Evolutionary conservation across 1,140 invertebrate species (phyloP).

Genomic region (Drosophila equinoxialis): DNA sequence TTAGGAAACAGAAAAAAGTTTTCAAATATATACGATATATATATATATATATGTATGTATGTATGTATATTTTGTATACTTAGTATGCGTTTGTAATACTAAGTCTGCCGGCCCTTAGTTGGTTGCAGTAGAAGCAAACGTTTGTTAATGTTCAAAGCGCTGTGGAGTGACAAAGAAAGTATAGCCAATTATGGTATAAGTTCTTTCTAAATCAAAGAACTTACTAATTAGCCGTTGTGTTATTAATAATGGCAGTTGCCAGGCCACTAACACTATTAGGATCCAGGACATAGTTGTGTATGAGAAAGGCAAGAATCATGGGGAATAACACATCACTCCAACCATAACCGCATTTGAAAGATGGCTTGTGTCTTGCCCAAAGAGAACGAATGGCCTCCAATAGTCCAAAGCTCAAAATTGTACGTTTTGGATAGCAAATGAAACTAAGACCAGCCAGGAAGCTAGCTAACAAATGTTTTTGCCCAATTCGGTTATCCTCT

Average conservation of each 20-base stretch:
- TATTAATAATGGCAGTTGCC: constrained; percentile 41
- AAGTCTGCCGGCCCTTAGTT: constrained; percentile 1
- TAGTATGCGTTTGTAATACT: neutral
- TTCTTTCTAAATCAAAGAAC: constrained; percentile 9
- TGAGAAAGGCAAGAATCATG: constrained; percentile 46
- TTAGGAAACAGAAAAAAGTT: constrained; percentile 31
- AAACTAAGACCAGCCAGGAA: constrained; percentile 55
- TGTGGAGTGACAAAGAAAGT: constrained; percentile 1
- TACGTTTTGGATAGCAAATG: constrained; percentile 47
- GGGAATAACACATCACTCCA: constrained; percentile 40
- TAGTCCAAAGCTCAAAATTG: constrained; percentile 53
- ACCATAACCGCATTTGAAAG: constrained; percentile 15
- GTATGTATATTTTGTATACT: constrained; percentile 12
- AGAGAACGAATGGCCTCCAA: constrained; percentile 41
- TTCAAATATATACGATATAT: neutral
- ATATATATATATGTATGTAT: constrained; percentile 3
- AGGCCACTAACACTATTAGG: constrained; percentile 36
- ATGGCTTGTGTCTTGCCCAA: constrained; percentile 11
- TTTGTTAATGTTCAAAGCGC: constrained; percentile 32
- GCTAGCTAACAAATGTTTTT: constrained; percentile 37
- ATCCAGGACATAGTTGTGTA: constrained; percentile 44
- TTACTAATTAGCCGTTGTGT: constrained; percentile 51
- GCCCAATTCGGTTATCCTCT: neutral
- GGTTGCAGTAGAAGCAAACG: constrained; percentile 27
- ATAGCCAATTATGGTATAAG: neutral